phyloP scores from a whole-genome alignment of 2,888 invertebrate species.

The Pristionchus exspectatus region DNA sequence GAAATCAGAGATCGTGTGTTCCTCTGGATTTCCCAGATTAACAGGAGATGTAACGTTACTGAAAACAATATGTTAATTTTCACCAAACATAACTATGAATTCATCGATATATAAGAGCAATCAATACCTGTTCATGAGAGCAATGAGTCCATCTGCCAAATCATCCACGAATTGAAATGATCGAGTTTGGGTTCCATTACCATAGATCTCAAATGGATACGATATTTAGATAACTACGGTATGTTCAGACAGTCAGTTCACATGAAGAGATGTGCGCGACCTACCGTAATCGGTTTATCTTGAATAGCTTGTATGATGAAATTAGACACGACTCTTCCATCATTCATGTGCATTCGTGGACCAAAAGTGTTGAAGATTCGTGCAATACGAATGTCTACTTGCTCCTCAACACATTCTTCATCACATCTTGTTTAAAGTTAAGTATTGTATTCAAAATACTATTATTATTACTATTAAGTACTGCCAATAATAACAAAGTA shows the following conservation, averaged over 20 bases:
- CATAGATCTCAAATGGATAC: conserved; percentile 81
- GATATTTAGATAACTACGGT: background rate
- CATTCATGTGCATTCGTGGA: conserved; percentile 98
- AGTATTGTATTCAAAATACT: background rate
- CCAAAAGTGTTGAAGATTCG: conserved; percentile 99
- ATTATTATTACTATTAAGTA: too few relatives aligned
- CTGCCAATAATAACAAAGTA: too few relatives aligned
- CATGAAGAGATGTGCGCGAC: background rate
- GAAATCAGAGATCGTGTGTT: conserved; percentile 91
- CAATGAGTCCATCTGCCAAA: conserved; percentile 93
- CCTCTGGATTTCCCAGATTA: conserved; percentile 97
- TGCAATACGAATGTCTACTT: conserved; percentile 94
- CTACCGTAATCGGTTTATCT: conserved; percentile 93
- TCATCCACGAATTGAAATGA: conserved; percentile 99
- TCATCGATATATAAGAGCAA: background rate
- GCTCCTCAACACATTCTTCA: conserved; percentile 84
- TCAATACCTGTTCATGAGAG: conserved; percentile 87
- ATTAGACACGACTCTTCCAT: conserved; percentile 98
- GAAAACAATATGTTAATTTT: background rate
- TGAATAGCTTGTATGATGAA: conserved; percentile 97
- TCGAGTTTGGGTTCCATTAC: conserved; percentile 85
- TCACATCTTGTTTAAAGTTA: background rate
- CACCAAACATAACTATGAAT: background rate
- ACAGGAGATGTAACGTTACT: conserved; percentile 93
- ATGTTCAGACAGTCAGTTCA: background rate